Evolutionary conservation across 2,888 invertebrate species (phyloP).

Genomic region (Zaprionus lineosus): DNA sequence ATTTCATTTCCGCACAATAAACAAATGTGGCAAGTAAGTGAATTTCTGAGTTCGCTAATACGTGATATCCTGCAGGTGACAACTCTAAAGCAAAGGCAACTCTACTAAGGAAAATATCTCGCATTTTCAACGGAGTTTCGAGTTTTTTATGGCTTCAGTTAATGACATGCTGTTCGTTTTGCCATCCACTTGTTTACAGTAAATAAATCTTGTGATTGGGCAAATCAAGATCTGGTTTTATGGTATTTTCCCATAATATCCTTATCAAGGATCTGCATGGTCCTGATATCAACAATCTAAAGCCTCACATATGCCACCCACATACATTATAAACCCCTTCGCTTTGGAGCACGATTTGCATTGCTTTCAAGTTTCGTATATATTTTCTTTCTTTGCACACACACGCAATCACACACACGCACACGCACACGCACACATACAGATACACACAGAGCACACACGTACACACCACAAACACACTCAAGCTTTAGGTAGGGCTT

Average conservation of each 20-base stretch:
- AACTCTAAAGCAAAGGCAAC: no score
- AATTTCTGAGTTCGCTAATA: no score
- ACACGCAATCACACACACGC: conserved; percentile 12
- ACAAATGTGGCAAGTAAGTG: no score
- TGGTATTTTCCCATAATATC: conserved; percentile 14
- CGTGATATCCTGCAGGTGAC: no score
- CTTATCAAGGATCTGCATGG: conserved; percentile 1
- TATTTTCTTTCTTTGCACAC: conserved; percentile 1
- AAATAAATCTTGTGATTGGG: no score
- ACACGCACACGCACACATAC: conserved; percentile 8
- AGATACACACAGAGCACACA: neutral
- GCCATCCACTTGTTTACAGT: no score
- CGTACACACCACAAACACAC: conserved; percentile 4
- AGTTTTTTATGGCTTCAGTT: no score
- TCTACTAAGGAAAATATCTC: no score
- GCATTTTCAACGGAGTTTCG: no score
- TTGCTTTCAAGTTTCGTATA: conserved; percentile 15
- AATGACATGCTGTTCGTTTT: no score
- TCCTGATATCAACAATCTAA: neutral
- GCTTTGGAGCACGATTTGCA: conserved; percentile 42
- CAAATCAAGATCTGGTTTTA: no score
- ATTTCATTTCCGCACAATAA: conserved; percentile 3
- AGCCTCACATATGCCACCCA: conserved; percentile 6
- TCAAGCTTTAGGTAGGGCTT: conserved; percentile 60
- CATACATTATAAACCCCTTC: conserved; percentile 19